Base-by-base conservation (phyloP, 2,888 invertebrate genomes). In the Plagodis dolabraria region DNA sequence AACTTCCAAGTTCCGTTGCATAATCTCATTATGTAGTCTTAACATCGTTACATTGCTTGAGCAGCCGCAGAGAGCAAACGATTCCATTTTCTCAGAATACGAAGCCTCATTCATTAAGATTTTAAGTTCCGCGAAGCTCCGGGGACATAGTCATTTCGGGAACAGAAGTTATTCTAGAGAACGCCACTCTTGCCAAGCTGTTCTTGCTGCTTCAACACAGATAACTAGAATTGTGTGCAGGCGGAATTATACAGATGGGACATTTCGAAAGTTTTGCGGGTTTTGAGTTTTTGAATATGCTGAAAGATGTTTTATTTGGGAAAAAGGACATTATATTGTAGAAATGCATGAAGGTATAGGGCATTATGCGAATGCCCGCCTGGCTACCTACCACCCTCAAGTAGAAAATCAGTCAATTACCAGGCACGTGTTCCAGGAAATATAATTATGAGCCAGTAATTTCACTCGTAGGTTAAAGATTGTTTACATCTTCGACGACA, bases 91-190 rank as follows among this genome's bases (percentile, higher is more conserved):
- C 59, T 50, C 44, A 67, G 71, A 71, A 69, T 68, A 63, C 62
- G 65, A 54, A 64, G 65, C 49, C 72, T 72, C 78, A 77, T 83
- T 86, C 85, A 87, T 87, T 84, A 86, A 86, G 86, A 82, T 86
- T 84, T 81, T 82, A 85, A 86, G 81, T 82, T 74, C 79, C 75
- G 77, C 76, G 77, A 85, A 84, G 85, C 84, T 72, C 70, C 62
- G 55, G 64, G 69, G 67, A 64, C 53, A 33, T 22, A 6, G 42
- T 42, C 42, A 46, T 46, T 44, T 33, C 47, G 46, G 43, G 42
- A 51, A 51, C 51, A 38, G 48, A 12, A 44, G 47, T 47, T 33
- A 42, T 56, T 63, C 60, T 36, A 38, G 68, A 74, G 68, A 72
- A 75, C 76, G 73, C 82, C 85, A 87, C 83, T 80, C 80, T 85